Conservation (phyloP, 2,888 invertebrate species). For the Scotopteryx bipunctaria region DNA sequence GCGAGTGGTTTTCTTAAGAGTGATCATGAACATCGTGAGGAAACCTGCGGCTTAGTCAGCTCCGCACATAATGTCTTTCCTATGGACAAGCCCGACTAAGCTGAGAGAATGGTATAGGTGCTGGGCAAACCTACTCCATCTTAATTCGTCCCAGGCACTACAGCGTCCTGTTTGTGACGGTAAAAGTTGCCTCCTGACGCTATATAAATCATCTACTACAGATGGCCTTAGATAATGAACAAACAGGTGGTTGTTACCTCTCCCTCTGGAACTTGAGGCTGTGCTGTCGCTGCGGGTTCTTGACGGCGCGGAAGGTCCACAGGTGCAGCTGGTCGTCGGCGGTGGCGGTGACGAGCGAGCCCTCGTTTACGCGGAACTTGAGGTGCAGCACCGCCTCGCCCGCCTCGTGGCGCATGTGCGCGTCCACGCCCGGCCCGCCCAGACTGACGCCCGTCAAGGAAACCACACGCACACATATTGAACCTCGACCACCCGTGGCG, state of each 20-base stretch:
- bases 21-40: no score
- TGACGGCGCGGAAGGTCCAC: conserved; percentile 96
- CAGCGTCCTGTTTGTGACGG: no score
- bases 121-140: no score
- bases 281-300: conserved; percentile 96
- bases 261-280: conserved; percentile 98
- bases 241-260: conserved; percentile 84
- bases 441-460: conserved; percentile 85
- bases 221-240: no score
- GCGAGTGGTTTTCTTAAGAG: no score
- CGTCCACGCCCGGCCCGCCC: conserved; percentile 98
- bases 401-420: conserved; percentile 93
- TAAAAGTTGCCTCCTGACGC: no score
- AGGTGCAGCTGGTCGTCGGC: conserved; percentile 98
- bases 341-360: conserved; percentile 96
- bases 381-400: conserved; percentile 93
- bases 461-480: conserved; percentile 13
- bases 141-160: no score
- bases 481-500: neutral
- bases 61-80: no score
- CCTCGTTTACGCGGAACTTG: conserved; percentile 98
- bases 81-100: no score
- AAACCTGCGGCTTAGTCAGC: no score
- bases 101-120: no score
- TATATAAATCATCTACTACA: no score